Evolutionary conservation across 2,113 vertebrate genomes (phyloP).

Genomic region (Rhizomys pruinosus): DNA sequence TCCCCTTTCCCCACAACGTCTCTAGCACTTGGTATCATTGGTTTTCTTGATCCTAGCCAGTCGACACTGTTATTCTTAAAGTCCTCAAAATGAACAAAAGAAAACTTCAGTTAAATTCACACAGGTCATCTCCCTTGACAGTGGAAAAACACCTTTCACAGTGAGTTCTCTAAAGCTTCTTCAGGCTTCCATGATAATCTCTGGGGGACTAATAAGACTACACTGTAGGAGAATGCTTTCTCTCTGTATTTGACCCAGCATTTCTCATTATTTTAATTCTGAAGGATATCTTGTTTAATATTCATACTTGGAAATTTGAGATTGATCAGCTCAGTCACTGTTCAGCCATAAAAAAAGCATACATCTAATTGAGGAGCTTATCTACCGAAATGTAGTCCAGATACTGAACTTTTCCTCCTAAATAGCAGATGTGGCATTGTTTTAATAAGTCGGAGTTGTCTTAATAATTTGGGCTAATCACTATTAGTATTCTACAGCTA

Average conservation of each 20-base stretch:
- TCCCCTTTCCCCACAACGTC: no score
- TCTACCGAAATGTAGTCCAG: background rate
- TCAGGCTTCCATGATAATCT: slow-evolving; percentile 24
- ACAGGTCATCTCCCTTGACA: slow-evolving; percentile 69
- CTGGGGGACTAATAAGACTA: slow-evolving; percentile 39
- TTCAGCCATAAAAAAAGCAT: slow-evolving; percentile 1
- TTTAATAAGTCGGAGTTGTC: slow-evolving; percentile 25
- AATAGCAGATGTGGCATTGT: background rate
- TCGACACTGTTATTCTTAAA: slow-evolving; percentile 56
- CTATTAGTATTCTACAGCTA: background rate
- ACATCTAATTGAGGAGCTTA: background rate
- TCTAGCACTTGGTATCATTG: no score
- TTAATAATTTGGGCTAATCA: slow-evolving; percentile 31
- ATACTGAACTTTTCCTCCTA: background rate
- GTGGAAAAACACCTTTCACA: slow-evolving; percentile 43
- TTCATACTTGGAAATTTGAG: slow-evolving; percentile 34
- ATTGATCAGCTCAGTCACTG: slow-evolving; percentile 6
- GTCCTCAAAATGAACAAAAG: slow-evolving; percentile 54
- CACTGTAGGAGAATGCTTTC: background rate
- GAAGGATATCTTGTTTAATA: slow-evolving; percentile 20
- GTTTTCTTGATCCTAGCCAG: no score
- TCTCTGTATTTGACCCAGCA: slow-evolving; percentile 33
- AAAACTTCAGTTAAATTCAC: slow-evolving; percentile 70
- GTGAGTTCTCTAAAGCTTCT: slow-evolving; percentile 19
- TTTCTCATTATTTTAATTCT: slow-evolving; percentile 61